Percentiles rank a stretch among this genome's conserved stretches.
phyloP scores from a whole-genome alignment of 2,797 vertebrate genomes.

The Phrynocephalus forsythii region DNA sequence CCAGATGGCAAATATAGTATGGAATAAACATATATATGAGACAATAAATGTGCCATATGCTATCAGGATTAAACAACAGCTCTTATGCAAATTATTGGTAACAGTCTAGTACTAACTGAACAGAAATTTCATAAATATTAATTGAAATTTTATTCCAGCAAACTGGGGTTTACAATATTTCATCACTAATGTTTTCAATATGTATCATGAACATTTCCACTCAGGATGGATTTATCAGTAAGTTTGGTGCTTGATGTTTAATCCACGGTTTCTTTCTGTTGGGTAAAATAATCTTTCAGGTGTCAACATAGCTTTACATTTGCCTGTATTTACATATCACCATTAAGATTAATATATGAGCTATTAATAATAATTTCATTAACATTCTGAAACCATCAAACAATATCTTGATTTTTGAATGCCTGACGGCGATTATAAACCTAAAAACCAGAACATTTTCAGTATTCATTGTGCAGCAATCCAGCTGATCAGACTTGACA shows the following conservation, averaged over 20 bases:
- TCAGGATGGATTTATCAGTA: slow-evolving; percentile 42
- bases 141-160: slow-evolving; percentile 38
- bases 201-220: slow-evolving; percentile 39
- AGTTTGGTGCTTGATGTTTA: slow-evolving; percentile 60
- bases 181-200: slow-evolving; percentile 37
- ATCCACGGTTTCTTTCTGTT: slow-evolving; percentile 65
- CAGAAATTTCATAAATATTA: slow-evolving; percentile 30
- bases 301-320: slow-evolving; percentile 66
- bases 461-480: slow-evolving; percentile 69
- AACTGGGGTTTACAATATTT: slow-evolving; percentile 33
- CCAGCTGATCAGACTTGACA: slow-evolving; percentile 73
- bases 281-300: slow-evolving; percentile 61
- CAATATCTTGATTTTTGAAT: slow-evolving; percentile 78
- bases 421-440: slow-evolving; percentile 69
- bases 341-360: slow-evolving; percentile 77
- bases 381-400: slow-evolving; percentile 74
- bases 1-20: slow-evolving; percentile 36
- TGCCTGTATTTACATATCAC: slow-evolving; percentile 70
- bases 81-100: slow-evolving; percentile 25
- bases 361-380: slow-evolving; percentile 78
- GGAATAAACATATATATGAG: slow-evolving; percentile 13
- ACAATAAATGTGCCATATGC: slow-evolving; percentile 36
- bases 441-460: slow-evolving; percentile 72
- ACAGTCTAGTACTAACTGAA: slow-evolving; percentile 47
- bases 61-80: slow-evolving; percentile 29